phyloP scores from a whole-genome alignment of 2,797 vertebrate genomes.

The Hybognathus amarus region DNA sequence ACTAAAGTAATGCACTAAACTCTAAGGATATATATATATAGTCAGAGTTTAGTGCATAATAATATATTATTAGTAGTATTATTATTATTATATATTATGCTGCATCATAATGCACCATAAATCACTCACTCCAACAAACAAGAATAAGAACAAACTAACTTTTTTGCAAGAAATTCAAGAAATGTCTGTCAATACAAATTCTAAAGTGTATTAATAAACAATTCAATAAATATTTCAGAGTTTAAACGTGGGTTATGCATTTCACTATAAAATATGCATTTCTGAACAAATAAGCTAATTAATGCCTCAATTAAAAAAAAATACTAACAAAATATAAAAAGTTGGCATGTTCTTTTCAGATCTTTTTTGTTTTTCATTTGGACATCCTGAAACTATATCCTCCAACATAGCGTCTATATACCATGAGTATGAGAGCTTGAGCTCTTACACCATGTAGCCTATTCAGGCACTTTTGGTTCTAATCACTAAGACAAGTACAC shows the following conservation, averaged over 20 bases:
- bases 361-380: neutral
- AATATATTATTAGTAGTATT: no score
- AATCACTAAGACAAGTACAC: neutral
- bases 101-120: neutral
- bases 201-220: neutral
- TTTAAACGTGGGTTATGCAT: neutral
- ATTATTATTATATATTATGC: no score
- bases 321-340: neutral
- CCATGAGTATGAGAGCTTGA: neutral
- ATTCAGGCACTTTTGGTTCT: neutral
- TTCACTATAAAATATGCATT: neutral
- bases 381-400: neutral
- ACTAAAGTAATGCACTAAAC: constrained; percentile 5
- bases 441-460: neutral
- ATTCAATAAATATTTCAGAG: neutral
- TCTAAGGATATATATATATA: no score
- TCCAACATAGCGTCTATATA: neutral
- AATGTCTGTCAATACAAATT: neutral
- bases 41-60: no score
- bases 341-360: neutral
- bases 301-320: neutral
- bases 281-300: neutral
- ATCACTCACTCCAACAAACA: neutral
- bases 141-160: neutral
- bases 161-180: neutral